A percentile compares a stretch with the other conserved stretches of the same genome.
Evolutionary conservation across 2,113 vertebrate genomes (phyloP).

Genomic region (Cryptotis parvus): DNA sequence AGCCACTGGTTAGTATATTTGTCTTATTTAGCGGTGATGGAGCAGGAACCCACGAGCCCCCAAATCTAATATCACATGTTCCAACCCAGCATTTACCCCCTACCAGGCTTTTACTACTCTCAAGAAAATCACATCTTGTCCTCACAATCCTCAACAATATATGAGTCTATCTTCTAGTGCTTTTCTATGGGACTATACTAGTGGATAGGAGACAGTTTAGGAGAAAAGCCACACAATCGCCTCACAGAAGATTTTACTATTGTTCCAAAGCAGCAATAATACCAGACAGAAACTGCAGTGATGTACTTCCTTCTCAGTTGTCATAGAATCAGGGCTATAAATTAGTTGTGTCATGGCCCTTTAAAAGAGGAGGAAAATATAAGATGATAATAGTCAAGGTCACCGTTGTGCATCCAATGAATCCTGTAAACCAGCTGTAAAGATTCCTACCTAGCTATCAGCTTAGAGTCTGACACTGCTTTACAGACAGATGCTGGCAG

Average conservation of each 20-base stretch:
- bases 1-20: neutral
- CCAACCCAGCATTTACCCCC: neutral
- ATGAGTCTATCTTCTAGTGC: neutral
- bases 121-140: neutral
- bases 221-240: neutral
- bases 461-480: neutral
- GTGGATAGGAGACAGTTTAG: neutral
- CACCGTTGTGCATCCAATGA: neutral
- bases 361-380: slow-evolving; percentile 62
- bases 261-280: neutral
- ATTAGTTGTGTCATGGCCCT: slow-evolving; percentile 43
- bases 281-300: neutral
- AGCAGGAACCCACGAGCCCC: neutral
- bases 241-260: slow-evolving; percentile 1
- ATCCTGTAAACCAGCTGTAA: slow-evolving; percentile 56
- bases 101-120: neutral
- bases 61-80: neutral
- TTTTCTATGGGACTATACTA: slow-evolving; percentile 7
- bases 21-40: neutral
- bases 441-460: slow-evolving; percentile 17
- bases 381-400: slow-evolving; percentile 53
- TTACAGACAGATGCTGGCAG: neutral
- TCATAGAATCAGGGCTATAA: slow-evolving; percentile 39
- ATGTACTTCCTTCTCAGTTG: neutral
- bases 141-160: neutral